phyloP scores from a whole-genome alignment of 2,113 vertebrate genomes.

The Pan troglodytes region NHGRI_mPanTro3-v2.1_pri NC_072401.2:141629001-141629500 shows the following conservation, averaged over 20 bases:
- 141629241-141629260: not conserved
- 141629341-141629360: not conserved
- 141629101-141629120: not conserved
- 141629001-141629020: not conserved
- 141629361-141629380: slow-evolving; percentile 25
- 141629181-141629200: not conserved
- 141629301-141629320: not conserved
- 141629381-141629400: not conserved
- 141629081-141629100: not conserved
- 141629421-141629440: not conserved
- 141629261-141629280: not conserved
- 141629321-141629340: not conserved
- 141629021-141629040: not conserved
- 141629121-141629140: not conserved
- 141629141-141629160: not conserved
- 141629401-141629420: not conserved
- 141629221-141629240: not conserved
- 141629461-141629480: not conserved
- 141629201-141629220: not conserved
- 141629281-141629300: not conserved
- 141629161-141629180: not conserved
- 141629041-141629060: not conserved
- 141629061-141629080: not conserved
- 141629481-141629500: not conserved
- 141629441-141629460: not conserved